These are phyloP conservation scores for Tolmerus cingulatus DNA, from an alignment of 2,888 invertebrate species.

Conservation along the genomic window DNA sequence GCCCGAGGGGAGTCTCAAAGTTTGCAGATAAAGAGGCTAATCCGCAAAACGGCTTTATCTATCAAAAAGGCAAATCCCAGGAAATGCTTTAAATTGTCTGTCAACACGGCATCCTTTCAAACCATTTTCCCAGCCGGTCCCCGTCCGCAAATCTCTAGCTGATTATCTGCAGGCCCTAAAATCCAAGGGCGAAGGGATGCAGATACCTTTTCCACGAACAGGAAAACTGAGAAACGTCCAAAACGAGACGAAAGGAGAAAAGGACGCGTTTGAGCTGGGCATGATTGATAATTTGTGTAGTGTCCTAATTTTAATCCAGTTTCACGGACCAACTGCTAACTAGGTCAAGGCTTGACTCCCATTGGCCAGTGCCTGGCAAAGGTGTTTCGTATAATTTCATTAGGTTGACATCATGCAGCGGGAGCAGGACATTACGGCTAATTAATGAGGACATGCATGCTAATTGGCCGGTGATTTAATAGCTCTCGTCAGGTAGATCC, in stretches of 20 bases:
- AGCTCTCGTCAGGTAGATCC: background rate
- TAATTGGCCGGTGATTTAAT: background rate
- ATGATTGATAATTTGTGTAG: background rate
- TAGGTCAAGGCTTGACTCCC: background rate
- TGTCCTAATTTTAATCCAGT: background rate
- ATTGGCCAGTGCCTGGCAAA: background rate
- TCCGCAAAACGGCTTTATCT: background rate
- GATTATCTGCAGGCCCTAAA: background rate
- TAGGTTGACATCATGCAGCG: background rate
- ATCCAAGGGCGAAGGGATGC: background rate
- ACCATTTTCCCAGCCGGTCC: background rate
- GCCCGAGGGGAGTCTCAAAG: background rate
- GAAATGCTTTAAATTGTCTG: background rate
- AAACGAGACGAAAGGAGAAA: background rate
- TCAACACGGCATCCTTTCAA: background rate
- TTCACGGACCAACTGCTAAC: background rate
- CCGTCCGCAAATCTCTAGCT: background rate
- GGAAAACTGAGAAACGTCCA: background rate
- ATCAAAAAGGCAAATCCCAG: background rate
- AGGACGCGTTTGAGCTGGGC: background rate
- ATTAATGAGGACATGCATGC: background rate
- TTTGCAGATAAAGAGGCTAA: background rate
- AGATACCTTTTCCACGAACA: background rate
- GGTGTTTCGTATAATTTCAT: background rate
- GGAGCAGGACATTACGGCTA: background rate